Base-by-base conservation (phyloP, 2,113 vertebrate species). In the Apistogramma diplotaenia region DNA sequence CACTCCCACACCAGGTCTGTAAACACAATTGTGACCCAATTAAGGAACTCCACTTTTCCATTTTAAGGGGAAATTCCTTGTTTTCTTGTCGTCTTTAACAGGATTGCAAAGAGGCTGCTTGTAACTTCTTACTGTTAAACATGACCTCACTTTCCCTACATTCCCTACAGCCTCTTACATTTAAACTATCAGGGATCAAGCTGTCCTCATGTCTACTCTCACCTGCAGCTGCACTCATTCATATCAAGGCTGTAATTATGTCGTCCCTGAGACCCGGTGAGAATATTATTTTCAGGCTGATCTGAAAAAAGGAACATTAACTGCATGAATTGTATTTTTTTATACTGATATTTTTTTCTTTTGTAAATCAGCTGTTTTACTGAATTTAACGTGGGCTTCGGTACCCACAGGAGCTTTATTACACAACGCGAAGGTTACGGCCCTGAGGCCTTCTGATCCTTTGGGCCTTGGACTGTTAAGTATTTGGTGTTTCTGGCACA, bases 141-240 rank as follows among this genome's bases (percentile, higher is more conserved):
- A 2, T 49, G 71, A 54, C 46, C 67, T 55, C 49, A 25, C 5
- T n/a, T 29, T 25, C 49, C 0, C 10, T 27, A 59, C 37, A 29
- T 18, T 12, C 13, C 15, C 23, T 49, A 27, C 1, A 55, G 35
- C 57, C 16, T 33, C 25, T 46, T 19, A 61, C 79, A 23, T 53
- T 74, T 53, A 59, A 85, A 72, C 40, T 53, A 27, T 46, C 19
- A 11, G 55, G 6, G 94, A 91, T 79, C 8, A 65, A 65, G 35
- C 85, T 94, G 92, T 94, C 95, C 95, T 96, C 3, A 40, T 40
- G 61, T 67, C 18, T 67, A 16, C 8, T 27, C 37, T 67, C 61
- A 19, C 23, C 49, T 29, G 72, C 16, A 19, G 27, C 54, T 74
- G 40, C 9, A 71, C 67, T 33, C 19, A 51, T 58, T 79, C 54